Evolutionary conservation across 2,888 invertebrate species (phyloP), one percentile per base, ranked within the genome.

Genomic region (Papilio gigon): DNA sequence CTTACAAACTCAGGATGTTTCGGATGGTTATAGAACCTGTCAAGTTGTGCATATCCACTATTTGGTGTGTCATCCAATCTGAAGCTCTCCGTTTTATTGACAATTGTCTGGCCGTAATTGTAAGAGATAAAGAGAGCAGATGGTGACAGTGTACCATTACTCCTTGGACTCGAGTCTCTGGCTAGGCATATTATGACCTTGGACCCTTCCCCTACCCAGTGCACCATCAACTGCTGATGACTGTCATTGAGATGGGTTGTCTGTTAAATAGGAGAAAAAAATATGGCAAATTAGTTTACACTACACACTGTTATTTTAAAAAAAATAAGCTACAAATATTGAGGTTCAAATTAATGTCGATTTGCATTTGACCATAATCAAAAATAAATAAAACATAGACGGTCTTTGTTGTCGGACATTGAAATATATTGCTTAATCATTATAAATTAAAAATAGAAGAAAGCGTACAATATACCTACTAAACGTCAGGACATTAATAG

Each of bases 201-300:
- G 71, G 97, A 96, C 22, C 95, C 95, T 84, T 96, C 96, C 30
- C 98, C 97, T 12, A 97, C 96, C 98, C 98, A 98, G 85, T 97
- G 97, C 11, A 98, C 97, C 94, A 98, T 96, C 78, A 98, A 87
- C 83, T 97, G 97, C 79, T 96, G 96, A 83, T 98, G 98, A 73
- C 95, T 95, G 87, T 98, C 97, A 87, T 97, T 96, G 25, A 98
- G 92, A 69, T 93, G 91, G 73, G 94, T 95, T 65, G 95, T 94
- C 97, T 97, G 93, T 90, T 65, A 61, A 65, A 64, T n/a, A 59
- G 47, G 62, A 50, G 37, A 27, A 62, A 17, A n/a, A 27, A 35
- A 67, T 22, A 47, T 20, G 6, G 6, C 2, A 11, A 1, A 6
- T 17, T 42, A 17, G 42, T 42, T 42, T 4, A 6, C 3, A 17